Conservation (phyloP, 2,797 vertebrate species). For the Malacoctenus gilli region DNA sequence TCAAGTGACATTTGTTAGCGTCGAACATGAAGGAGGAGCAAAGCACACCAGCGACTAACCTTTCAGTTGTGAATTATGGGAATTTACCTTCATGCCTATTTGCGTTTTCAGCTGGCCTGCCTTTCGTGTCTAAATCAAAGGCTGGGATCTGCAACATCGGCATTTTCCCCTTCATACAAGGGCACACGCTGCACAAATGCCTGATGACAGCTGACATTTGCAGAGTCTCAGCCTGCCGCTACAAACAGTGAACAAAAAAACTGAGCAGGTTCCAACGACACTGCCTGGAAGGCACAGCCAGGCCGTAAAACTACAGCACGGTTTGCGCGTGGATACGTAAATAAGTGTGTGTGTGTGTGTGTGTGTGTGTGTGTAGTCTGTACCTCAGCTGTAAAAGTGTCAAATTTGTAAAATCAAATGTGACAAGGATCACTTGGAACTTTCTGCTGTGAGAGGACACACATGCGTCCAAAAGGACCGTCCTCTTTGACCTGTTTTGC, state of each 20-base stretch:
- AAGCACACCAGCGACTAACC: slow-evolving; percentile 85
- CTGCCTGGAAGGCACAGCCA: slow-evolving; percentile 46
- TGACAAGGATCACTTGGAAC: too few species aligned
- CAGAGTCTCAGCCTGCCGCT: slow-evolving; percentile 56
- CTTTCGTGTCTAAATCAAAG: slow-evolving; percentile 95
- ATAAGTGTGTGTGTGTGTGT: too few species aligned
- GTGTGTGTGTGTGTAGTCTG: background rate
- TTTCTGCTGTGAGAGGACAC: too few species aligned
- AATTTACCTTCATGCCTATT: slow-evolving; percentile 96
- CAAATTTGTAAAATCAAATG: too few species aligned
- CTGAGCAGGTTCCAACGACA: slow-evolving; percentile 19
- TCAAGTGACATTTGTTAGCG: slow-evolving; percentile 88
- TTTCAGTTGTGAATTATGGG: slow-evolving; percentile 96
- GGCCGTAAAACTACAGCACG: too few species aligned
- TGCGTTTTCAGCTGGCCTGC: slow-evolving; percentile 85
- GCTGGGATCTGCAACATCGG: slow-evolving; percentile 88
- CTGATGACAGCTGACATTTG: slow-evolving; percentile 83
- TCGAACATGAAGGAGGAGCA: slow-evolving; percentile 84
- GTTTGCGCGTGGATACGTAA: too few species aligned
- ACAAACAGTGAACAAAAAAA: slow-evolving; percentile 56
- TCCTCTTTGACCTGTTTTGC: too few species aligned
- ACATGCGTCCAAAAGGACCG: too few species aligned
- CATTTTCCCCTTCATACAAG: slow-evolving; percentile 91
- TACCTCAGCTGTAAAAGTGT: too few species aligned
- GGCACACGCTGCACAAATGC: slow-evolving; percentile 74